Conservation (phyloP, 2,797 vertebrate genomes). For the Parauchenoglanis ngamensis region DNA sequence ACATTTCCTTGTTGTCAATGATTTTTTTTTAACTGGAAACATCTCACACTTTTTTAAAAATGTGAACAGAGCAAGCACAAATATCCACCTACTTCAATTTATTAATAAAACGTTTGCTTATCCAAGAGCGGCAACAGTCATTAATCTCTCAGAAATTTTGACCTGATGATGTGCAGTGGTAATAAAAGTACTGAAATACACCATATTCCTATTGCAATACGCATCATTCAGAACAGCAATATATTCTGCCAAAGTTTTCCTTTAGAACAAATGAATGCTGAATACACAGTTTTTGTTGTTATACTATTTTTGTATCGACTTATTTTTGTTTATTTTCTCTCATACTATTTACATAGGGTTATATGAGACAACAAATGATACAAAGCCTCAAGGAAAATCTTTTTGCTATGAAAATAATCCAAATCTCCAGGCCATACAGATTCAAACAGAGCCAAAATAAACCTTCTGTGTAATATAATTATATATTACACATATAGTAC, state of each 20-base stretch:
- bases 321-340: neutral
- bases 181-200: constrained; percentile 4
- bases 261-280: neutral
- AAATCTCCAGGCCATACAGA: neutral
- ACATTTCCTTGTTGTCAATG: neutral
- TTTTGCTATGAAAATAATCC: neutral
- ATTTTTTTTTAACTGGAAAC: neutral
- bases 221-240: neutral
- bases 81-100: neutral
- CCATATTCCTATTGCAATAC: neutral
- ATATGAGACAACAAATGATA: neutral
- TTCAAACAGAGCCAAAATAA: neutral
- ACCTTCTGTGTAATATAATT: neutral
- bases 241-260: neutral
- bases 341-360: neutral
- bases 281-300: neutral
- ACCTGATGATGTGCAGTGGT: neutral
- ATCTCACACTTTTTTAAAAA: neutral
- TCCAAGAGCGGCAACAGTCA: neutral
- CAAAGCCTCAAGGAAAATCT: neutral
- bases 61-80: neutral
- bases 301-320: too few relatives aligned
- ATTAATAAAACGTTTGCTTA: constrained; percentile 1
- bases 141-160: neutral
- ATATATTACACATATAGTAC: neutral